A percentile compares a stretch with the other conserved stretches of the same genome.
Conservation (phyloP, 2,888 invertebrate genomes). For the Cerceris rybyensis region DNA sequence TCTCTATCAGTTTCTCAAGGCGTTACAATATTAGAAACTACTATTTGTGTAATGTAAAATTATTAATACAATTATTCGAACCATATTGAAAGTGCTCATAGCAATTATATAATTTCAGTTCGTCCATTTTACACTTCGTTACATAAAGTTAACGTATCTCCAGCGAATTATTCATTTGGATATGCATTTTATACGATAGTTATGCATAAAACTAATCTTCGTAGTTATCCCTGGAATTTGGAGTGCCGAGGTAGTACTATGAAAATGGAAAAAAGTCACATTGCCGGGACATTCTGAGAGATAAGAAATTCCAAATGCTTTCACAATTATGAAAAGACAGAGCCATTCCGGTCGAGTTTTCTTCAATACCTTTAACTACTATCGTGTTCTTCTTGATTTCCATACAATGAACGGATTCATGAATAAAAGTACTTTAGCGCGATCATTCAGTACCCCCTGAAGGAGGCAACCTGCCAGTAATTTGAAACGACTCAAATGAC, state of each 20-base stretch:
- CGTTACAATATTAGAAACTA: no score
- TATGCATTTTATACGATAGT: constrained; percentile 15
- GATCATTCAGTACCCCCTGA: constrained; percentile 26
- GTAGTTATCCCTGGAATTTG: constrained; percentile 16
- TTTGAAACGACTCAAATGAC: constrained; percentile 28
- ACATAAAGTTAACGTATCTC: neutral
- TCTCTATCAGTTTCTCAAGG: no score
- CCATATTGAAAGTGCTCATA: no score
- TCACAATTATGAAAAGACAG: constrained; percentile 44
- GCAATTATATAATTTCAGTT: no score
- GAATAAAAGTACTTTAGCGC: constrained; percentile 51
- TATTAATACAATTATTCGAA: no score
- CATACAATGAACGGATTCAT: constrained; percentile 55
- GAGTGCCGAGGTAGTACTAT: neutral
- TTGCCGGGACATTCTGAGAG: constrained; percentile 13
- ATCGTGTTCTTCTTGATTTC: constrained; percentile 51
- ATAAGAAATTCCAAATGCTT: constrained; percentile 37
- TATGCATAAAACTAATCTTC: neutral
- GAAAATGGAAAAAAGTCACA: constrained; percentile 4
- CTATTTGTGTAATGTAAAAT: no score
- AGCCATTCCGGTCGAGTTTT: constrained; percentile 33
- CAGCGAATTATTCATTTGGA: constrained; percentile 18
- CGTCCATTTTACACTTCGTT: no score
- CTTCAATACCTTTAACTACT: constrained; percentile 38
- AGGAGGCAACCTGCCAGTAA: constrained; percentile 56